phyloP scores from a whole-genome alignment of 2,113 vertebrate genomes.

The Oceanites oceanicus region DNA sequence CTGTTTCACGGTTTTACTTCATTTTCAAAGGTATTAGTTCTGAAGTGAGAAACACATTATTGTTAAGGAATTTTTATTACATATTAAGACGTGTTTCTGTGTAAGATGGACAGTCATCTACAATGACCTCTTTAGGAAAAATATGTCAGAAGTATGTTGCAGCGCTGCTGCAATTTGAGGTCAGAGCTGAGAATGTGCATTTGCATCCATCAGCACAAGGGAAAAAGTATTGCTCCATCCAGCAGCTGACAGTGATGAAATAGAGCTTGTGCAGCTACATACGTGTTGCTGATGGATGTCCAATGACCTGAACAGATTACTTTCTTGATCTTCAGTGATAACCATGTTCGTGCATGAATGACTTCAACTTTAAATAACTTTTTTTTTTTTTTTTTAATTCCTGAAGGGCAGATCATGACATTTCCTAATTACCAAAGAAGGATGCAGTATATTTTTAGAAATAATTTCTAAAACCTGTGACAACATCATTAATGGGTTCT shows the following conservation, averaged over 20 bases:
- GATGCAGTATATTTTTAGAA: background rate
- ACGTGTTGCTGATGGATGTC: background rate
- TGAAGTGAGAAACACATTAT: background rate
- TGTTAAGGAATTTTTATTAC: background rate
- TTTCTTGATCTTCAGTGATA: background rate
- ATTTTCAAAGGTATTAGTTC: background rate
- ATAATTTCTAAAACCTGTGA: background rate
- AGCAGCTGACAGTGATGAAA: background rate
- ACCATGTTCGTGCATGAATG: background rate
- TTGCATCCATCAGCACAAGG: background rate
- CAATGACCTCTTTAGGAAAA: background rate
- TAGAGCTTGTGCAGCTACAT: rapidly evolving
- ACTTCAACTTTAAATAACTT: background rate
- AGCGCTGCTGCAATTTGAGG: background rate
- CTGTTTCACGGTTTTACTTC: background rate
- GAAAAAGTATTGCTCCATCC: background rate
- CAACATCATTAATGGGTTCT: background rate
- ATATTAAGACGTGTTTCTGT: background rate
- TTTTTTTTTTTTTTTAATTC: background rate
- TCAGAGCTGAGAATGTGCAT: background rate
- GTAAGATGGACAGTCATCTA: background rate
- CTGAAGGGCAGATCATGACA: background rate
- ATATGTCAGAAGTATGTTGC: background rate
- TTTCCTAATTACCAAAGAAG: background rate
- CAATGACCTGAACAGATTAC: background rate